Evolutionary conservation across 2,797 vertebrate species (phyloP), one percentile per base, ranked within the genome.

Genomic region (Coregonus suidteri): DNA sequence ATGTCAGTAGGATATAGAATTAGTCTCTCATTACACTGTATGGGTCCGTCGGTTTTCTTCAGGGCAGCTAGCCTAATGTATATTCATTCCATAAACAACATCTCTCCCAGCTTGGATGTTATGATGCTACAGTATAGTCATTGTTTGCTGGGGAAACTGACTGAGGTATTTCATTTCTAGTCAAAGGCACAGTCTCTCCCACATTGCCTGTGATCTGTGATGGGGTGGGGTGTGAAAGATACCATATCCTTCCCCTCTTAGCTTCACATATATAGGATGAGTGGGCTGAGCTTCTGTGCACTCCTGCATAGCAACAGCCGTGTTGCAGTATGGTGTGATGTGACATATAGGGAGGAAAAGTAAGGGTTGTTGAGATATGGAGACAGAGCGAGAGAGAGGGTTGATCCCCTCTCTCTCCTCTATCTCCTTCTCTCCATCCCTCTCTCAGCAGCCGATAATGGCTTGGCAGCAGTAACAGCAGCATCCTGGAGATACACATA

Each of bases 231-330:
- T 70, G 68, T 70, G 34, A 70, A 56, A 30, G 62, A 65, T 13
- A 31, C 25, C 62, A 65, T 30, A 65, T 30, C 25, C 62, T 25
- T 20, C 62, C 62, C 62, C 65, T 59, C 66, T 34, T 6, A 11
- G 34, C 30, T 34, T 34, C 34, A 16, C 66, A 34, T 18, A 16
- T 66, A 68, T 6, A 25, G 59, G 59, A 18, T 68, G 31, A 67
- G 30, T 31, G 31, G 65, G 66, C 3, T 34, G 15, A 67, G 13
- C 14, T 31, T 31, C 25, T 16, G 31, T 68, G 30, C 16, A 59
- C n/a, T 65, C 56, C 34, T 73, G 47, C 65, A 70, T 74, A 76
- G 77, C 77, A 81, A 74, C 82, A 84, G 66, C 77, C 31, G 18
- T 1, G 54, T 56, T 56, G 41, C 41, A 30, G 59, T 64, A 68